Percentiles rank a stretch among this genome's conserved stretches.
phyloP scores from a whole-genome alignment of 2,888 invertebrate genomes.

The Hydraecia micacea region DNA sequence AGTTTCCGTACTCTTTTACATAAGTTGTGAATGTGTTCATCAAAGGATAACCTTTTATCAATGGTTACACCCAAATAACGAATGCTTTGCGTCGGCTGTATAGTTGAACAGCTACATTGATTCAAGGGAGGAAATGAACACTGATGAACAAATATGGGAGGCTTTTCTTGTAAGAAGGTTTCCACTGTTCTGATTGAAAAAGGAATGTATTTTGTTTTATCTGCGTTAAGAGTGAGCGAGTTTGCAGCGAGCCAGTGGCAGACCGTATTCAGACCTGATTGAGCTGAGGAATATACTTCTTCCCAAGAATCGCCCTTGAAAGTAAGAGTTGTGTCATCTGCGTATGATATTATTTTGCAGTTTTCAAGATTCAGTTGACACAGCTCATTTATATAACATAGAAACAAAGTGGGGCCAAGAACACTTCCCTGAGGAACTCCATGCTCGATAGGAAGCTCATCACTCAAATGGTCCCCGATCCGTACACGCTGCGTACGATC shows the following conservation, averaged over 20 bases:
- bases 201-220: no score
- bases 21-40: neutral
- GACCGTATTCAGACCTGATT: no score
- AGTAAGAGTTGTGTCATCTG: no score
- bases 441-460: neutral
- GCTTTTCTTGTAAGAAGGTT: neutral
- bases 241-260: no score
- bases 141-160: neutral
- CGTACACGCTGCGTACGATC: neutral
- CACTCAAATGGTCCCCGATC: neutral
- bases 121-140: neutral
- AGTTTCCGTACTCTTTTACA: slow-evolving; percentile 1
- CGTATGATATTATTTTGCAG: neutral
- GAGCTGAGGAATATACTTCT: no score
- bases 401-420: neutral
- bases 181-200: no score
- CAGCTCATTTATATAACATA: slow-evolving; percentile 4
- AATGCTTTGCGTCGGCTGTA: neutral
- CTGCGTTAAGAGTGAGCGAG: no score
- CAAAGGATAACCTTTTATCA: neutral
- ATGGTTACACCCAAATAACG: neutral
- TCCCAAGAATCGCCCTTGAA: no score
- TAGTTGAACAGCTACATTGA: neutral
- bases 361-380: slow-evolving; percentile 9
- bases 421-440: neutral